Evolutionary conservation across 1,140 invertebrate species (phyloP).

Genomic region (Ostrea edulis): DNA sequence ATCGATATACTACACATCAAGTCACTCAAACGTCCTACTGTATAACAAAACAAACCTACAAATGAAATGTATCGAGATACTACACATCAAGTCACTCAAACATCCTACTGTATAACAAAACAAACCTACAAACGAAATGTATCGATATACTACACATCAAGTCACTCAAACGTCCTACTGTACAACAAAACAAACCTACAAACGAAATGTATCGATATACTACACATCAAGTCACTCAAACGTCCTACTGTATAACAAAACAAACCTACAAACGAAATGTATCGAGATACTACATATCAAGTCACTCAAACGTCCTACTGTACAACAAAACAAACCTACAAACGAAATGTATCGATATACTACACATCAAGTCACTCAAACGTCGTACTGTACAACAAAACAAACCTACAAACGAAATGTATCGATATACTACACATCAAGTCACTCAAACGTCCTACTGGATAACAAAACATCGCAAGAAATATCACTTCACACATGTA

Average conservation of each 20-base stretch:
- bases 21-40: too few relatives aligned
- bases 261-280: conserved; percentile 65
- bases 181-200: conserved; percentile 71
- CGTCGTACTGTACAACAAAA: too few relatives aligned
- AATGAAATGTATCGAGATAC: background rate
- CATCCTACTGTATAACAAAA: too few relatives aligned
- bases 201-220: background rate
- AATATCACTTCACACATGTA: too few relatives aligned
- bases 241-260: too few relatives aligned
- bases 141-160: background rate
- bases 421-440: background rate
- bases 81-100: background rate
- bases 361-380: background rate
- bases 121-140: conserved; percentile 65
- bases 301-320: too few relatives aligned
- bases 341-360: background rate
- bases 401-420: conserved; percentile 65
- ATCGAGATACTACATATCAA: background rate
- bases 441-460: background rate
- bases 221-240: background rate
- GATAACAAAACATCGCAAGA: too few relatives aligned
- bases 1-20: background rate
- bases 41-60: conserved; percentile 74
- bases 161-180: too few relatives aligned
- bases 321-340: conserved; percentile 71